A percentile compares a stretch with the other conserved stretches of the same genome.
Evolutionary conservation across 2,113 vertebrate genomes (phyloP).

Genomic region (Eolophus roseicapilla): DNA sequence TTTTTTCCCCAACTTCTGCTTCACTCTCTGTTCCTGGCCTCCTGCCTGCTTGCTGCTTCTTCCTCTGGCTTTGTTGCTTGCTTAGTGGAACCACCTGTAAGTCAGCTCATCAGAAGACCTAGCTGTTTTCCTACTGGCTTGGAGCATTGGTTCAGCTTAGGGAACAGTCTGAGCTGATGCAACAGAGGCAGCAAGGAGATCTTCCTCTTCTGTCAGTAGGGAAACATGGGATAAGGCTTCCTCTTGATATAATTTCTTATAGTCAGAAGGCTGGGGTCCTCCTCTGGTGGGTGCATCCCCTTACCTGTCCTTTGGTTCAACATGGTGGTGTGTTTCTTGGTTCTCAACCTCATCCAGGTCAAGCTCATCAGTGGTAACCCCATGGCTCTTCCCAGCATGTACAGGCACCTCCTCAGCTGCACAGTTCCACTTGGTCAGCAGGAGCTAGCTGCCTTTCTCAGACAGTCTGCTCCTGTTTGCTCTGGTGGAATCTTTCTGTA

Average conservation of each 20-base stretch:
- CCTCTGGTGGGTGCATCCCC: not conserved
- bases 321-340: rapidly evolving
- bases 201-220: not conserved
- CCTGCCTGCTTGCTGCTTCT: not conserved
- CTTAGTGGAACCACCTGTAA: not conserved
- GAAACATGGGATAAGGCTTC: not conserved
- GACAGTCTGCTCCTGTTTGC: not conserved
- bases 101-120: rapidly evolving
- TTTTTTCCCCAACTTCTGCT: not conserved
- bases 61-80: not conserved
- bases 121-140: not conserved
- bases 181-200: not conserved
- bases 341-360: not conserved
- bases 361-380: not conserved
- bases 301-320: not conserved
- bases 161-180: not conserved
- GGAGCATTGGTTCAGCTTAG: not conserved
- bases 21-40: not conserved
- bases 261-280: not conserved
- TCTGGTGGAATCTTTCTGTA: not conserved
- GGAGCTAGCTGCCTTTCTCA: not conserved
- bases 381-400: not conserved
- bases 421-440: rapidly evolving
- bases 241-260: not conserved
- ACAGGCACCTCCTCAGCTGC: not conserved